phyloP scores from a whole-genome alignment of 1,140 invertebrate genomes.

The Eubasilissa regina region DNA sequence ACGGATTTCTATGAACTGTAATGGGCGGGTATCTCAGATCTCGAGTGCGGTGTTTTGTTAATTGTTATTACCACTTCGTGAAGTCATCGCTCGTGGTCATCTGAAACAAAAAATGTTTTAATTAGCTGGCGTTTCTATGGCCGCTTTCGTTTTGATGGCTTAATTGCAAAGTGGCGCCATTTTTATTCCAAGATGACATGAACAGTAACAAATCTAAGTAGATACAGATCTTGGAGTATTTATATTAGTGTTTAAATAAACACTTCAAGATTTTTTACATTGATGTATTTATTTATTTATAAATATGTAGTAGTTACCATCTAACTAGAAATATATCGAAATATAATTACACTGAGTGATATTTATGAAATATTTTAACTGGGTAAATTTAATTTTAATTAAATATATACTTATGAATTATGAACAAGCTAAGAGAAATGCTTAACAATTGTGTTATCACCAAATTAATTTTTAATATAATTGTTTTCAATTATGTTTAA shows the following conservation, averaged over 20 bases:
- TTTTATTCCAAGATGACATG: neutral
- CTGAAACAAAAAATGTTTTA: slow-evolving; percentile 37
- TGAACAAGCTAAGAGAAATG: too few species aligned
- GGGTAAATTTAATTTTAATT: too few species aligned
- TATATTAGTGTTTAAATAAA: neutral
- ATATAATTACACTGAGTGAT: too few species aligned
- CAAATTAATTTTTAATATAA: too few species aligned
- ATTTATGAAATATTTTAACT: too few species aligned
- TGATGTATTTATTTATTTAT: neutral
- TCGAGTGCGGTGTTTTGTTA: neutral
- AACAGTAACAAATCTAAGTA: neutral
- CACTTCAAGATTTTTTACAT: neutral
- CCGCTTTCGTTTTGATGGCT: slow-evolving; percentile 11
- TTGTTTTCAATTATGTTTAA: too few species aligned
- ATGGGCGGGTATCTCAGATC: slow-evolving; percentile 32
- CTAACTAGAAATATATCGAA: too few species aligned
- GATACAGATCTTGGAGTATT: too few species aligned
- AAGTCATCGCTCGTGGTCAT: slow-evolving; percentile 38
- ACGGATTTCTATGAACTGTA: neutral
- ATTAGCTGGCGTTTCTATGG: slow-evolving; percentile 17
- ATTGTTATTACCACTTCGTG: slow-evolving; percentile 31
- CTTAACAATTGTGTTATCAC: too few species aligned
- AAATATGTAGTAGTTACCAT: too few species aligned
- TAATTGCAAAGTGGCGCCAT: slow-evolving; percentile 11
- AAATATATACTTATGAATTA: too few species aligned